These are phyloP conservation scores for Phrixothrix hirtus DNA, from an alignment of 2,888 invertebrate species.

Conservation along the genomic window DNA sequence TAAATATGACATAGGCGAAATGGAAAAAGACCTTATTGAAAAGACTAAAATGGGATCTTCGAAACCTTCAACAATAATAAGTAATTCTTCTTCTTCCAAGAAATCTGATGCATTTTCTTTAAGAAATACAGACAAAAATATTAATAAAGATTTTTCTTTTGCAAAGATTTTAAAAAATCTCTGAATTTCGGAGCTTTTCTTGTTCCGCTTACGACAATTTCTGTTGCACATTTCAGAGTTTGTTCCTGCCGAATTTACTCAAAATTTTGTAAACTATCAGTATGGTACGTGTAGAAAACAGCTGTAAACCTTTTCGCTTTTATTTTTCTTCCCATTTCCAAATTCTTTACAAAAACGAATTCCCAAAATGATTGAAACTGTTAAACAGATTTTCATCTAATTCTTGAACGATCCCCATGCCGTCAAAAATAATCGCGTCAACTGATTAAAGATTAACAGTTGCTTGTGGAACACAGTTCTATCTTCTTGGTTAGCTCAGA, in stretches of 20 bases:
- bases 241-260: background rate
- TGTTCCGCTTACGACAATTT: background rate
- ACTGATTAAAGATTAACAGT: too few relatives aligned
- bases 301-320: background rate
- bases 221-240: background rate
- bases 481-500: constrained; percentile 27
- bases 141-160: too few relatives aligned
- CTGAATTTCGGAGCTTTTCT: background rate
- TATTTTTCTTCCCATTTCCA: background rate
- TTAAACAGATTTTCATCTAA: background rate
- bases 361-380: constrained; percentile 1
- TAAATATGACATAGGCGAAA: background rate
- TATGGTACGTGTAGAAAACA: background rate
- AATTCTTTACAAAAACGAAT: background rate
- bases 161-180: background rate
- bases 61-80: background rate
- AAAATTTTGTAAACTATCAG: background rate
- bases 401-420: background rate
- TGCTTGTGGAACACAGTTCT: too few relatives aligned
- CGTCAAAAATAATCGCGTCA: too few relatives aligned
- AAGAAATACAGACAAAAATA: too few relatives aligned
- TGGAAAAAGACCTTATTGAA: too few relatives aligned
- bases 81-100: background rate
- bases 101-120: background rate
- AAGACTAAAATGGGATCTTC: background rate